Evolutionary conservation across 2,888 invertebrate genomes (phyloP), one percentile per base, ranked within the genome.

Genomic region (Tipula confusa): DNA sequence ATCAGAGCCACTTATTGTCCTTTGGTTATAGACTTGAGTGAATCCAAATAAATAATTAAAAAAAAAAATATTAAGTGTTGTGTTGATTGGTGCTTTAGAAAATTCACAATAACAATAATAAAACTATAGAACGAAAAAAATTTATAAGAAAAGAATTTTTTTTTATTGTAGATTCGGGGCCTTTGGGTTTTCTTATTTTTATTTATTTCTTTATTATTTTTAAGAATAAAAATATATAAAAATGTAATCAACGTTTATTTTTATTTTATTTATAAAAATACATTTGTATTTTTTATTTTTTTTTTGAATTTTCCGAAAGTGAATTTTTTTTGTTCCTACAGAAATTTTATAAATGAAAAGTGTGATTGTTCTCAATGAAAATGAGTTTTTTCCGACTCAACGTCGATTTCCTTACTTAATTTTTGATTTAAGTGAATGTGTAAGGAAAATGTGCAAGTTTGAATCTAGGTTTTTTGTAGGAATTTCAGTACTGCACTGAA

Each of bases 231-330:
- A 64, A 24, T 9, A 64, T 64, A 24, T 64, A 9, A 64, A 24
- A 64, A 64, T 64, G 64, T 64, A 64, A 48, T 48, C 48, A 48
- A 64, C 18, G 18, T 64, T 64, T 64, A 64, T 24, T 64, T 64
- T 64, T 64, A 64, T 64, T 64, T n/a, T 64, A 64, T 64, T 64
- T 64, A 64, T 64, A 64, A 64, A 48, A 64, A 64, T 64, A 64
- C 2, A 4, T 18, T 64, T 64, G n/a, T n/a, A n/a, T n/a, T n/a
- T n/a, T n/a, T n/a, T n/a, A n/a, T 64, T 24, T 9, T 64, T 64
- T 24, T 64, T 64, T 64, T 64, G 24, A 64, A 64, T 64, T 64
- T 64, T 64, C 64, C 64, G 64, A 64, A 64, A 43, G 43, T 36
- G n/a, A 43, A 18, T 24, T 64, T 1, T 64, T n/a, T n/a, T 9